Percentiles rank a stretch among this genome's conserved stretches.
These are phyloP conservation scores for Didymodactylos carnosus DNA, from an alignment of 2,888 invertebrate genomes.

Conservation along the genomic window DNA sequence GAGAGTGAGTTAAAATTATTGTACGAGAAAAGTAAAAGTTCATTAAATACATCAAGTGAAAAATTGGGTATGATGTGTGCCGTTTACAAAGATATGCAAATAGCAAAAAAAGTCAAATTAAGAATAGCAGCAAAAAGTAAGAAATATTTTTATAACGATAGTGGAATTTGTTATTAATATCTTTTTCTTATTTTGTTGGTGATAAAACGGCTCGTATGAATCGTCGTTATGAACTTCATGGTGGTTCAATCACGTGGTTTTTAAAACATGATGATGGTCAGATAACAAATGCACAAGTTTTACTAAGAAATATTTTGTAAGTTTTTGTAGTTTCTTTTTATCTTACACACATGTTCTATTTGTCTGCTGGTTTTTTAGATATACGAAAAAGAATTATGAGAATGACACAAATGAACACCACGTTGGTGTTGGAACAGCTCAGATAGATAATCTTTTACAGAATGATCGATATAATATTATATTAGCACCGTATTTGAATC, in stretches of 20 bases:
- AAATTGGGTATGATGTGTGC: background rate
- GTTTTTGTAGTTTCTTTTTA: too few relatives aligned
- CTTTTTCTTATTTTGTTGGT: background rate
- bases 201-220: background rate
- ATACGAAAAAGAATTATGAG: background rate
- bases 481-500: too few relatives aligned
- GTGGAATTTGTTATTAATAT: background rate
- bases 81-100: background rate
- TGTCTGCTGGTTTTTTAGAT: too few relatives aligned
- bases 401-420: background rate
- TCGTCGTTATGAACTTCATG: background rate
- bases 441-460: background rate
- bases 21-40: background rate
- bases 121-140: background rate
- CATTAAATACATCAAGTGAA: background rate
- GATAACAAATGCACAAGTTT: background rate
- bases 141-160: background rate
- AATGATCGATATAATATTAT: background rate
- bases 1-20: background rate
- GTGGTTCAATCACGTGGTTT: background rate
- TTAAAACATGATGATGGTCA: background rate
- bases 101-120: background rate
- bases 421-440: background rate
- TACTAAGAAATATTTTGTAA: background rate
- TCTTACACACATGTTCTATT: too few relatives aligned